phyloP scores from a whole-genome alignment of 2,113 vertebrate species.

The Vidua chalybeata region DNA sequence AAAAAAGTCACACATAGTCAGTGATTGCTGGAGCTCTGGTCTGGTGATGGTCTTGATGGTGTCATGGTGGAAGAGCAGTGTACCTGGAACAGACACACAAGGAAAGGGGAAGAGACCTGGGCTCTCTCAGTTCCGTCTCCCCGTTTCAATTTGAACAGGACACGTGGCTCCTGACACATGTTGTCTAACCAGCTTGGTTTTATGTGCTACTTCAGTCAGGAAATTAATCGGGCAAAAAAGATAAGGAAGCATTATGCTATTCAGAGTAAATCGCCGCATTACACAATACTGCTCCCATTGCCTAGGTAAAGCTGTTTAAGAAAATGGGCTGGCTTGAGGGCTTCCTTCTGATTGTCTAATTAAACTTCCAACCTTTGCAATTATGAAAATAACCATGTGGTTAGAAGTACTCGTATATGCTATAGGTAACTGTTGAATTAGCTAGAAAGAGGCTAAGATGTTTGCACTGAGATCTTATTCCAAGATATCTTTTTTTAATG shows the following conservation, averaged over 20 bases:
- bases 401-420: constrained; percentile 48
- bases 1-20: fast-evolving
- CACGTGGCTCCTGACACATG: constrained; percentile 56
- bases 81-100: fast-evolving
- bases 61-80: neutral
- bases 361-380: constrained; percentile 72
- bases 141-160: neutral
- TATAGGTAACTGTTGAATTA: constrained; percentile 52
- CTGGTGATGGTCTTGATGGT: neutral
- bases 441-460: constrained; percentile 22
- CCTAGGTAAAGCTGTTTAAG: constrained; percentile 62
- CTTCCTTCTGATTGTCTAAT: constrained; percentile 69
- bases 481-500: neutral
- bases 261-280: constrained; percentile 54
- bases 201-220: constrained; percentile 63
- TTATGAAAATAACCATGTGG: constrained; percentile 67
- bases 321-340: constrained; percentile 69
- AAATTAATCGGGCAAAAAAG: constrained; percentile 67
- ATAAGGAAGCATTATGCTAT: constrained; percentile 66
- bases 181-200: constrained; percentile 66
- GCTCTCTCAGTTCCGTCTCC: neutral
- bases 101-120: neutral
- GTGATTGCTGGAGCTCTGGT: neutral
- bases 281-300: constrained; percentile 63
- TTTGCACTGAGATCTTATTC: constrained; percentile 30